Conservation (phyloP, 1,140 invertebrate genomes). For the Pogonus chalceus region DNA sequence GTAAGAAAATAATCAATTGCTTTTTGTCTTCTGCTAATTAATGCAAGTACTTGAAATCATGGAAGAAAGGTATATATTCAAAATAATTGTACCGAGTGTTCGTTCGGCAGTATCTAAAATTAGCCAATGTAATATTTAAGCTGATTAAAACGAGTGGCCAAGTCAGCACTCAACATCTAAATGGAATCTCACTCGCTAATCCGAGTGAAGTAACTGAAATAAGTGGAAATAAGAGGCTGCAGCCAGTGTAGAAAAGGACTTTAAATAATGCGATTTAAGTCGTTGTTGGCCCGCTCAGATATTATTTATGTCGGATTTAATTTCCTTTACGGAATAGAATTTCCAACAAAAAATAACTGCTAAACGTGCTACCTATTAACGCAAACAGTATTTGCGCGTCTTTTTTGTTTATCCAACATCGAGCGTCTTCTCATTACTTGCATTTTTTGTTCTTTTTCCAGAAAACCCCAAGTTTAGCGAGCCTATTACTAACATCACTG, state of each 20-base stretch:
- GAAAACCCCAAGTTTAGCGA: slow-evolving; percentile 63
- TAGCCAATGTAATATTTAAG: slow-evolving; percentile 5
- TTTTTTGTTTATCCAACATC: neutral
- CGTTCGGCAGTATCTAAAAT: neutral
- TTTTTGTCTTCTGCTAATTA: no score
- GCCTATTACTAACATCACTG: slow-evolving; percentile 60
- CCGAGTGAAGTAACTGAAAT: neutral
- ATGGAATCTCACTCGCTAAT: neutral
- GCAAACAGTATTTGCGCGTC: neutral
- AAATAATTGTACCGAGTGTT: neutral
- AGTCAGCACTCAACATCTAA: neutral
- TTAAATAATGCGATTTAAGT: slow-evolving; percentile 3
- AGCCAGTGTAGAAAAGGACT: neutral
- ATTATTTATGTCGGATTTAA: slow-evolving; percentile 1
- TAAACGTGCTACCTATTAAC: slow-evolving; percentile 1
- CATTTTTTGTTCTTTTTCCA: slow-evolving; percentile 36
- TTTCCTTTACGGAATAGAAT: slow-evolving; percentile 2
- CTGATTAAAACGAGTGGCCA: slow-evolving; percentile 2
- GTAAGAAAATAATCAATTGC: no score
- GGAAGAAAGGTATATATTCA: no score
- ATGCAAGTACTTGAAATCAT: no score
- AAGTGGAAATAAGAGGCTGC: slow-evolving; percentile 6
- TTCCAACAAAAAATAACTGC: neutral
- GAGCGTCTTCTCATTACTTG: neutral
- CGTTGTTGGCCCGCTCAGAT: neutral